phyloP scores from a whole-genome alignment of 2,797 vertebrate species.

The Girardinus metallicus region DNA sequence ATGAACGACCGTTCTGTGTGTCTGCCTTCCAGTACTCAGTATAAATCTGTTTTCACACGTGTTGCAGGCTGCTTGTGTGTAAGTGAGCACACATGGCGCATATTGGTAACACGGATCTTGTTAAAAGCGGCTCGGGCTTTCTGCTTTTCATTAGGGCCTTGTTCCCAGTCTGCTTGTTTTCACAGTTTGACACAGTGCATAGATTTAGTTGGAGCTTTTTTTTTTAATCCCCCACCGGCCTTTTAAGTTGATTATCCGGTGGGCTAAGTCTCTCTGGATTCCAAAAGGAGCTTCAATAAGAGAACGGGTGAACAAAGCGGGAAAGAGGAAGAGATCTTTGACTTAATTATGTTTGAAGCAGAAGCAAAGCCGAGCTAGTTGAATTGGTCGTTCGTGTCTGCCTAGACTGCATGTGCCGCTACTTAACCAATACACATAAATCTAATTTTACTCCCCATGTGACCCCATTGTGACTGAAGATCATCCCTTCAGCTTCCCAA shows the following conservation, averaged over 20 bases:
- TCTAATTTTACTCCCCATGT: slow-evolving; percentile 42
- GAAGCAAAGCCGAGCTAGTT: slow-evolving; percentile 40
- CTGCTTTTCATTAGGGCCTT: slow-evolving; percentile 70
- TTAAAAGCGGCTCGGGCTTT: slow-evolving; percentile 44
- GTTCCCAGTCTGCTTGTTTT: slow-evolving; percentile 69
- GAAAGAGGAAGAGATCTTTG: slow-evolving; percentile 48
- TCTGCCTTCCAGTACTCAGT: slow-evolving; percentile 2
- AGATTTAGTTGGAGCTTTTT: slow-evolving; percentile 69
- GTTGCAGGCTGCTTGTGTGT: slow-evolving; percentile 30
- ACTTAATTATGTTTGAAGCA: slow-evolving; percentile 56
- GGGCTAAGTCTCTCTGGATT: slow-evolving; percentile 60
- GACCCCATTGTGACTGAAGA: slow-evolving; percentile 12
- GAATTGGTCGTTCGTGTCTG: slow-evolving; percentile 57
- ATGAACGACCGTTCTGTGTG: not conserved
- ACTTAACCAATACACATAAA: slow-evolving; percentile 60
- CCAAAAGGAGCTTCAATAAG: slow-evolving; percentile 49
- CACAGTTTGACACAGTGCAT: slow-evolving; percentile 69
- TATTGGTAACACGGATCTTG: slow-evolving; percentile 28
- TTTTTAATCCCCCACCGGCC: slow-evolving; percentile 64
- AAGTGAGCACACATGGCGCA: slow-evolving; percentile 36
- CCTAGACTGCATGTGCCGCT: slow-evolving; percentile 52
- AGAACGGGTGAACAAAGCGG: slow-evolving; percentile 21
- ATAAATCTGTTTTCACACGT: slow-evolving; percentile 19
- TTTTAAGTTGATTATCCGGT: slow-evolving; percentile 73
- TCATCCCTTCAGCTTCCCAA: not conserved